Evolutionary conservation across 2,888 invertebrate genomes (phyloP).

Genomic region (Arctia plantaginis): DNA sequence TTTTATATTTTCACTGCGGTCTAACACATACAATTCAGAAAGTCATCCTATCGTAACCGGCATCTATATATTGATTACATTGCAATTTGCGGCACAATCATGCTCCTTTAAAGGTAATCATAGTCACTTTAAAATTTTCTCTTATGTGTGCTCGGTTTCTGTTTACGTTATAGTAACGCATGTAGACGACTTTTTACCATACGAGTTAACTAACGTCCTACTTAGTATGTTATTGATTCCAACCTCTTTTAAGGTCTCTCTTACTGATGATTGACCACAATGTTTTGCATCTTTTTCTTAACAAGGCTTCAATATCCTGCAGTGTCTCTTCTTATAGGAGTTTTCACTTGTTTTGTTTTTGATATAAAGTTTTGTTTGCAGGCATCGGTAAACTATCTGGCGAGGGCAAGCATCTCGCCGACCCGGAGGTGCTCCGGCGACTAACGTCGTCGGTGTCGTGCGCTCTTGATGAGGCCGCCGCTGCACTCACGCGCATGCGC

Average conservation of each 20-base stretch:
- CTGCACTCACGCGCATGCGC: conserved; percentile 98
- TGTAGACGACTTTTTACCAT: not conserved
- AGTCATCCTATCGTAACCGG: conserved; percentile 5
- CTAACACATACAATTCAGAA: not conserved
- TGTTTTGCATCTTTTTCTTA: conserved; percentile 17
- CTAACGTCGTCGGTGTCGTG: conserved; percentile 96
- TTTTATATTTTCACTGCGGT: conserved; percentile 9
- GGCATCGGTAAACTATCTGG: conserved; percentile 94
- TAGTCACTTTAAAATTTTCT: conserved; percentile 28
- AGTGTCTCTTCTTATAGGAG: not conserved
- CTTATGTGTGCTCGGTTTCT: conserved; percentile 22
- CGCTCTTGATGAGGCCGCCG: conserved; percentile 98
- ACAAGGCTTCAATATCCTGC: not conserved
- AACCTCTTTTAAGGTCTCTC: too few species aligned
- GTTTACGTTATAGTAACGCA: not conserved
- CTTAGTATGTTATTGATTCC: not conserved
- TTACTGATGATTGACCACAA: too few species aligned
- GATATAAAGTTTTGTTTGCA: conserved; percentile 59
- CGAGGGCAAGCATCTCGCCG: conserved; percentile 94
- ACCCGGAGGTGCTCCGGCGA: conserved; percentile 95
- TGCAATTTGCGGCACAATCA: conserved; percentile 32
- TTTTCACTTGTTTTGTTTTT: not conserved
- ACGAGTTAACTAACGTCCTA: not conserved
- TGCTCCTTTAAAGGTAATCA: conserved; percentile 42
- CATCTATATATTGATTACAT: conserved; percentile 35